Evolutionary conservation across 2,888 invertebrate genomes (phyloP).

Genomic region (Carabus problematicus): DNA sequence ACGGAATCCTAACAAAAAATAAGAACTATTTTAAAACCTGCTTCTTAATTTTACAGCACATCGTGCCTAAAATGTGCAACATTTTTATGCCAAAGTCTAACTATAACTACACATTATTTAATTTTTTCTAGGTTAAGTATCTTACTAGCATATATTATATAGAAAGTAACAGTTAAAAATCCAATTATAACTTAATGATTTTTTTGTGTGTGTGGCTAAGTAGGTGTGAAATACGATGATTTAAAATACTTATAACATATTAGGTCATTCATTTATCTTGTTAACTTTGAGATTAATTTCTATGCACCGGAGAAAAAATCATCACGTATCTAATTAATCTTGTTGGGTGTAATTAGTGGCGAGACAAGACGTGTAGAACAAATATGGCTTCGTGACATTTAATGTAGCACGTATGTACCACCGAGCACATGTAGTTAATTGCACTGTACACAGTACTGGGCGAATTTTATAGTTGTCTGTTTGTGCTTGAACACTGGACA

Average conservation of each 20-base stretch:
- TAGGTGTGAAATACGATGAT: no score
- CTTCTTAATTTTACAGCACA: not conserved
- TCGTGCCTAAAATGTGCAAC: not conserved
- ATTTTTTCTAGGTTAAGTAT: no score
- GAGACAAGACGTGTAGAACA: not conserved
- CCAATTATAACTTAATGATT: no score
- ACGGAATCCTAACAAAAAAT: conserved; percentile 70
- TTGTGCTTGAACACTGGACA: not conserved
- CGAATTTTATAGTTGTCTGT: conserved; percentile 7
- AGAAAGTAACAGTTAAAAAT: no score
- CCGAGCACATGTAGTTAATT: conserved; percentile 1
- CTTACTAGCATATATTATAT: no score
- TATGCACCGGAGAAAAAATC: not conserved
- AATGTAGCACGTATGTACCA: not conserved
- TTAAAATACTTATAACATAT: no score
- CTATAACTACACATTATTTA: no score
- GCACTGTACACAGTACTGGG: no score
- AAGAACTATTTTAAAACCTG: not conserved
- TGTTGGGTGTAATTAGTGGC: no score
- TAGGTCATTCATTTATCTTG: conserved; percentile 1
- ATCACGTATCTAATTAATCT: conserved; percentile 6
- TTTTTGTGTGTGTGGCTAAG: no score
- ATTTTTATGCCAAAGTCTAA: no score
- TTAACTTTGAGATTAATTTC: no score
- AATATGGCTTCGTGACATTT: conserved; percentile 19